phyloP scores from a whole-genome alignment of 2,888 invertebrate genomes.

The Aquatica leii region DNA sequence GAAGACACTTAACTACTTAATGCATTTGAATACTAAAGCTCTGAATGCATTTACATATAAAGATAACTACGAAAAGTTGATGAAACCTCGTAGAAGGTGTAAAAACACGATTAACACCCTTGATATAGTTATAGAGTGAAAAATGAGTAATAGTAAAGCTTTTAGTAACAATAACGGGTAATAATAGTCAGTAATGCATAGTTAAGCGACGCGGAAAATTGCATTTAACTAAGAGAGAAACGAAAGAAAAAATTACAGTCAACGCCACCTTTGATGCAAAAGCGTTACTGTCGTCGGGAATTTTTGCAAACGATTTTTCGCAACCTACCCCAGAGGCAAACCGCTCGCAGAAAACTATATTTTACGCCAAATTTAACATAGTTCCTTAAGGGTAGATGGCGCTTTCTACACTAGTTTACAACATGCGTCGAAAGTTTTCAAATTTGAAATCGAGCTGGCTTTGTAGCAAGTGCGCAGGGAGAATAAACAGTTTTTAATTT shows the following conservation, averaged over 20 bases:
- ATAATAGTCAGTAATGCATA: slow-evolving; percentile 9
- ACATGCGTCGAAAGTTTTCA: no score
- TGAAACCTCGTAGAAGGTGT: no score
- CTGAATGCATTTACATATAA: no score
- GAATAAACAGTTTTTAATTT: no score
- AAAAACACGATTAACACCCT: no score
- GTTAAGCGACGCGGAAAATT: slow-evolving; percentile 10
- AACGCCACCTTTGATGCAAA: slow-evolving; percentile 2
- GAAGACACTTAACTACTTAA: not conserved
- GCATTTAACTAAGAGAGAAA: not conserved
- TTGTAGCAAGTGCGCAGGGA: no score
- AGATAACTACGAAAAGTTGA: no score
- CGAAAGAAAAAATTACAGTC: not conserved
- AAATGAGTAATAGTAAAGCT: slow-evolving; percentile 1
- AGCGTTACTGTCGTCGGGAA: not conserved
- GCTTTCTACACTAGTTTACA: no score
- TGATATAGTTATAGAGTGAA: slow-evolving; percentile 4
- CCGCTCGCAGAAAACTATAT: no score
- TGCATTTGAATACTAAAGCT: not conserved
- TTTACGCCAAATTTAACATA: no score
- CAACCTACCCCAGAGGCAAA: not conserved
- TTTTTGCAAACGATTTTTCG: slow-evolving; percentile 2
- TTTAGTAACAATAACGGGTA: slow-evolving; percentile 10
- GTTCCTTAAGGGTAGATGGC: no score
- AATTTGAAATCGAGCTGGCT: no score